Conservation (phyloP, 2,113 vertebrate genomes). For the Nannobrachium achirus region DNA sequence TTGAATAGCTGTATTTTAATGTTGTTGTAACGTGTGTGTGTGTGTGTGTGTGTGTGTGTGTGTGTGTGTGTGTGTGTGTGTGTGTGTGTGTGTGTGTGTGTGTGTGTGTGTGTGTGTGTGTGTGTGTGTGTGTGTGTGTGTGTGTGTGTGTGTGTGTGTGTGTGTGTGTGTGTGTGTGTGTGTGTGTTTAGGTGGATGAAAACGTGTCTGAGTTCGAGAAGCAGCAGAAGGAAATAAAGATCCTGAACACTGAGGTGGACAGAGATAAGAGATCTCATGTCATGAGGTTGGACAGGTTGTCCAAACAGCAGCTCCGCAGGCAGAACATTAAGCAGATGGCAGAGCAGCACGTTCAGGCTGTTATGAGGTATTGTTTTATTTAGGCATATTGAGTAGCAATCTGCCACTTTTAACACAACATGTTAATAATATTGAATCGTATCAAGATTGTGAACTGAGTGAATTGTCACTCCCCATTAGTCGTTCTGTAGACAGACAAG, state of each 20-base stretch:
- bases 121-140: neutral
- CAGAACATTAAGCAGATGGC: constrained; percentile 78
- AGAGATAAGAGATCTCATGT: constrained; percentile 70
- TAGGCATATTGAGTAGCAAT: too few relatives aligned
- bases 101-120: neutral
- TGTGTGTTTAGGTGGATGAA: constrained; percentile 61
- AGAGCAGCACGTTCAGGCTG: constrained; percentile 73
- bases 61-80: neutral
- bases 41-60: neutral
- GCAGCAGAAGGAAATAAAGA: constrained; percentile 79
- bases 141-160: neutral
- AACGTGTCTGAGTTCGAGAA: constrained; percentile 64
- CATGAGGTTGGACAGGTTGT: constrained; percentile 78
- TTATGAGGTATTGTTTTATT: constrained; percentile 65
- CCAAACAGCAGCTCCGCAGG: constrained; percentile 75
- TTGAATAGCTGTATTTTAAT: neutral
- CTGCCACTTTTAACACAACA: too few relatives aligned
- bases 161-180: neutral
- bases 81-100: neutral
- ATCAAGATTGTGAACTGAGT: too few relatives aligned
- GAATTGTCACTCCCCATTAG: neutral
- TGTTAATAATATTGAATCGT: too few relatives aligned
- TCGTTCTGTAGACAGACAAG: too few relatives aligned
- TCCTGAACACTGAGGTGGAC: constrained; percentile 65
- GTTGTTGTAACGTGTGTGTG: neutral